Evolutionary conservation across 2,888 invertebrate genomes (phyloP).

Genomic region (Drosophila birchii): DNA sequence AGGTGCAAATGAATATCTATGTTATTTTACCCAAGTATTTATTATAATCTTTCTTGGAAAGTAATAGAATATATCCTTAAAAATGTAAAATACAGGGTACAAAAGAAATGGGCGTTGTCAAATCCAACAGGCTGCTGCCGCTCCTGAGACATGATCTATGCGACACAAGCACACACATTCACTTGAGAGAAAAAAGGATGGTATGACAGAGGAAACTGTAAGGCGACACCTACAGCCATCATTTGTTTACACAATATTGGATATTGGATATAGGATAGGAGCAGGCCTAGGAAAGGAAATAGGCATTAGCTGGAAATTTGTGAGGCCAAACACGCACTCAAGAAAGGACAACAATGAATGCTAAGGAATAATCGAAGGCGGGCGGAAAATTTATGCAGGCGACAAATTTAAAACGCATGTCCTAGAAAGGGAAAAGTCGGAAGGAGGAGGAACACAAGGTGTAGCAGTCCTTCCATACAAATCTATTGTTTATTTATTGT

Average conservation of each 20-base stretch:
- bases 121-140: conserved; percentile 71
- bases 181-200: conserved; percentile 20
- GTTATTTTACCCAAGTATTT: too few species aligned
- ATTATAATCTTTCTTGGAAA: not conserved
- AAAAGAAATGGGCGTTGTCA: conserved; percentile 11
- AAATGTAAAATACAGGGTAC: not conserved
- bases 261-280: conserved; percentile 63
- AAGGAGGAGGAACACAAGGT: conserved; percentile 33
- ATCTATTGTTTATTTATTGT: conserved; percentile 75
- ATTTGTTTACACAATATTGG: conserved; percentile 80
- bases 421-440: conserved; percentile 43
- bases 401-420: conserved; percentile 78
- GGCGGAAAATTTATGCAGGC: conserved; percentile 75
- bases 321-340: conserved; percentile 77
- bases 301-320: conserved; percentile 76
- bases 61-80: not conserved
- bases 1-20: too few species aligned
- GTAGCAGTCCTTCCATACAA: conserved; percentile 55
- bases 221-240: conserved; percentile 74
- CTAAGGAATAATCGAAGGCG: conserved; percentile 45
- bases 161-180: conserved; percentile 10
- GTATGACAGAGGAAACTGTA: conserved; percentile 52
- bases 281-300: conserved; percentile 61
- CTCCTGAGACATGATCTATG: conserved; percentile 62
- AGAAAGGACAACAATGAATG: conserved; percentile 33